Percentiles rank a stretch among this genome's conserved stretches.
phyloP scores from a whole-genome alignment of 2,888 invertebrate genomes.

The Dryobota labecula region DNA sequence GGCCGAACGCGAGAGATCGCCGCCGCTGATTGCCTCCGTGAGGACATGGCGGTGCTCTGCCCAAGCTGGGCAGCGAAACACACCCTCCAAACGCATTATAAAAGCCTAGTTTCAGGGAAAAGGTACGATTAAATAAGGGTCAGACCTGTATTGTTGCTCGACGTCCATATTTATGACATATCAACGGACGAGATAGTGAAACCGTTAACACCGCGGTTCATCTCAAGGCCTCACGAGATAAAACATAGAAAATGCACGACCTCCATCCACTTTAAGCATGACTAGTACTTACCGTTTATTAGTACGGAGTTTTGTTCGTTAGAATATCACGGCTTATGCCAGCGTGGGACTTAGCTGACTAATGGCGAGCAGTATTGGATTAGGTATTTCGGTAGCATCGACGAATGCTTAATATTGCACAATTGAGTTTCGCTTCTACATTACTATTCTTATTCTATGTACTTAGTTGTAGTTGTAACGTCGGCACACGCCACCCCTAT shows the following conservation, averaged over 20 bases:
- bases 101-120: not conserved
- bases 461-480: constrained; percentile 4
- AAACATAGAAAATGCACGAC: not conserved
- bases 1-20: too few species aligned
- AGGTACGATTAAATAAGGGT: not conserved
- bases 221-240: not conserved
- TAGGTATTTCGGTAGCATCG: not conserved
- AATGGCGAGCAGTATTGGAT: not conserved
- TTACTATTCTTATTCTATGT: constrained; percentile 11
- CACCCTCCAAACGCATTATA: not conserved
- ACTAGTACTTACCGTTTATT: not conserved
- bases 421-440: constrained; percentile 18
- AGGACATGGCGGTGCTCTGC: too few species aligned
- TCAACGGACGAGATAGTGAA: not conserved
- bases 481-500: constrained; percentile 49
- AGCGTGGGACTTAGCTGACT: not conserved
- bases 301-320: not conserved
- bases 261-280: not conserved
- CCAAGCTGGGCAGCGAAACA: too few species aligned
- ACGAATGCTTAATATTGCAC: not conserved
- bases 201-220: too few species aligned
- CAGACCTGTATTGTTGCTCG: not conserved
- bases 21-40: too few species aligned
- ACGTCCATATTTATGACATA: not conserved
- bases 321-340: not conserved